A percentile compares a stretch with the other conserved stretches of the same genome.
Conservation (phyloP, 92 coral and sea anemone genomes). For the Epizoanthus stellaris region DNA sequence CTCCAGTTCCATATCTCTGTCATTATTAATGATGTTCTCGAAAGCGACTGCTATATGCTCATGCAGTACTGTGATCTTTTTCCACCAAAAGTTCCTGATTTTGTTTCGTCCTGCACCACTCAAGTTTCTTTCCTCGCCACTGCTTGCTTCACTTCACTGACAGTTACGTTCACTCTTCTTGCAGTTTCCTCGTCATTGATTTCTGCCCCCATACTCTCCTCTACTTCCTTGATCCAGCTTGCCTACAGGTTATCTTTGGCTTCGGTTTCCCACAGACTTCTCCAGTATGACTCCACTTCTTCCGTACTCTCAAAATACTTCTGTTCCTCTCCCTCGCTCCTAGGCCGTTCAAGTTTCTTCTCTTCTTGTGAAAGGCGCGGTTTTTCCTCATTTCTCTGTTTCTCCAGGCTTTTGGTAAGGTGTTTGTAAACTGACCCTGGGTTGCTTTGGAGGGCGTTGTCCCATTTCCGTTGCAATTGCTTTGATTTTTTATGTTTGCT, state of each 20-base stretch:
- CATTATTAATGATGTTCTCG: neutral
- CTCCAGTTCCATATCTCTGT: neutral
- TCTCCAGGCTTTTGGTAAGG: neutral
- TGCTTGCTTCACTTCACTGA: neutral
- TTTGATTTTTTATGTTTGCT: too few relatives aligned
- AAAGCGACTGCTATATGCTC: neutral
- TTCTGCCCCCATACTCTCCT: neutral
- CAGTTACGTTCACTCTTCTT: neutral
- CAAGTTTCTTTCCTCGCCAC: neutral
- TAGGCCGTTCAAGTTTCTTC: neutral
- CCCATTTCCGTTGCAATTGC: too few relatives aligned
- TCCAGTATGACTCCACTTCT: neutral
- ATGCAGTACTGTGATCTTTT: neutral
- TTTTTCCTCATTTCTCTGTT: neutral
- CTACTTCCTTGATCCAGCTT: neutral
- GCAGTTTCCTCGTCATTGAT: neutral
- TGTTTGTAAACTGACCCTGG: neutral
- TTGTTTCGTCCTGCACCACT: neutral
- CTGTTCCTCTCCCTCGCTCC: neutral
- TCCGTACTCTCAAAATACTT: neutral
- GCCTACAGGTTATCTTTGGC: neutral
- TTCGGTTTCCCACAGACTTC: slow-evolving; percentile 1
- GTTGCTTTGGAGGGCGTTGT: too few relatives aligned
- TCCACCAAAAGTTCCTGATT: neutral
- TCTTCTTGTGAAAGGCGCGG: neutral